A percentile compares a stretch with the other conserved stretches of the same genome.
phyloP scores from a whole-genome alignment of 2,888 invertebrate genomes.

The Chrysolina oricalcia region DNA sequence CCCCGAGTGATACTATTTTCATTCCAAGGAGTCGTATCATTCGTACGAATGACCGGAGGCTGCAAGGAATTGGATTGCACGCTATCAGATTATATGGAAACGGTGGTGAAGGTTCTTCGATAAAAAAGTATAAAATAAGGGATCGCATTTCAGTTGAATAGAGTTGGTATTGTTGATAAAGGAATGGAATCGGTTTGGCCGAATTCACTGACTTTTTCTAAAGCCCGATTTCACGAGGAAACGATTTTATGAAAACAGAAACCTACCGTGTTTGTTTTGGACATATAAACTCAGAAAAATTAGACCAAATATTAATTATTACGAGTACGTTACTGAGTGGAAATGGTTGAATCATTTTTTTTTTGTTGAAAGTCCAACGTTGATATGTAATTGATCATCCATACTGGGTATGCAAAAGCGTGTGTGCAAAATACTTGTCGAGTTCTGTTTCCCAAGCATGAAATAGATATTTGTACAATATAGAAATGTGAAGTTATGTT shows the following conservation, averaged over 20 bases:
- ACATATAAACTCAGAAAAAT: too few relatives aligned
- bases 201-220: neutral
- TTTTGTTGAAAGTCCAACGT: too few relatives aligned
- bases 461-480: too few relatives aligned
- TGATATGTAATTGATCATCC: too few relatives aligned
- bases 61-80: neutral
- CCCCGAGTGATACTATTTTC: neutral
- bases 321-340: too few relatives aligned
- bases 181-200: neutral
- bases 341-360: too few relatives aligned
- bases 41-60: slow-evolving; percentile 3
- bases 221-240: neutral
- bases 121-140: neutral
- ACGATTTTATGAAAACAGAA: neutral
- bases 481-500: too few relatives aligned
- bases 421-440: too few relatives aligned
- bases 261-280: neutral
- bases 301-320: too few relatives aligned
- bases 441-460: too few relatives aligned
- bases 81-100: slow-evolving; percentile 8
- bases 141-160: neutral
- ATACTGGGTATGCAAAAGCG: too few relatives aligned
- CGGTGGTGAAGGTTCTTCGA: neutral
- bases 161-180: slow-evolving; percentile 4
- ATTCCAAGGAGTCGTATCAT: neutral